Base-by-base conservation (phyloP, 92 coral and sea anemone genomes). In the Virgularia gustaviana region DNA sequence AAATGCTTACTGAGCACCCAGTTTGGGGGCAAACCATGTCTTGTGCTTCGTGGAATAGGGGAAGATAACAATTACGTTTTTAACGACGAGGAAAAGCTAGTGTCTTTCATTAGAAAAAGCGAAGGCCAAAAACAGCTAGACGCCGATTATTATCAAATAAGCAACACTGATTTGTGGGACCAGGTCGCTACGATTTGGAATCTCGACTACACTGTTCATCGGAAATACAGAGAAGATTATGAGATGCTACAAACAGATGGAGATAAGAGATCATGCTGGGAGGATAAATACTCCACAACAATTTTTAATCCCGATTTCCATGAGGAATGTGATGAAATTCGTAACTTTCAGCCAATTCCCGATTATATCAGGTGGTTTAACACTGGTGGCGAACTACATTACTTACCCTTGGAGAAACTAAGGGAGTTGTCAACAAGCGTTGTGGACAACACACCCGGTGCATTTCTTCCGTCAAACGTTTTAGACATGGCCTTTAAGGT, bases 151-250 rank as follows among this genome's bases (percentile, higher is more conserved):
- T 72, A 72, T 34, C 13, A 27, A 3, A 64, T 65, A 4, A 36
- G 19, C 22, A 19, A 60, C 15, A 33, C 18, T 27, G 42, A 63
- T 19, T 38, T 79, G 51, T 71, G 70, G 70, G 33, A 51, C 16
- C 73, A 79, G 27, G 16, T 70, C 18, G 61, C 70, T 11, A 57
- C 73, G 22, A 13, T 79, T 37, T 79, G 84, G 84, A 59, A 79
- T 42, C 65, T 71, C 15, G 56, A 79, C 45, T 52, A 59, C 9
- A 49, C 60, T 0, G 70, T 71, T n/a, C 41, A 78, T 63, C 57
- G 84, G n/a, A 80, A 61, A 68, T 80, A 80, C 70, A 73, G 66
- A 27, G 79, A 80, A 36, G 85, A 80, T 58, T 80, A 80, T 62
- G 79, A 80, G 59, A 80, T 80, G 16, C 45, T 73, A 10, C 58